Percentiles rank a stretch among this genome's conserved stretches.
These are phyloP conservation scores for Nanorana parkeri DNA, from an alignment of 2,113 vertebrate genomes.

Conservation along the genomic window DNA sequence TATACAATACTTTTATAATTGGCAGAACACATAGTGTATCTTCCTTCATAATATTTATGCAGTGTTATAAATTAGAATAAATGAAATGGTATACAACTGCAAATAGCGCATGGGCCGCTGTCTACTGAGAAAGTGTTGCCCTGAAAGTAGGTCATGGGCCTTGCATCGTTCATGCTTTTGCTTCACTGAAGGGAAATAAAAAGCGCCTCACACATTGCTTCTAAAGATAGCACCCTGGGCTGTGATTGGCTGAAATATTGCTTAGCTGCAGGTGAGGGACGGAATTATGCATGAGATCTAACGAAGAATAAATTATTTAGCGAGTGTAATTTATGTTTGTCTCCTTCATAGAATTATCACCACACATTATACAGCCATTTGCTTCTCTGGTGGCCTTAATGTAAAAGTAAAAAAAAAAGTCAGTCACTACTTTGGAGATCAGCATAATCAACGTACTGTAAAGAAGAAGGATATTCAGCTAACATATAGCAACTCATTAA, in stretches of 20 bases:
- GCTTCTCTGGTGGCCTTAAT: slow-evolving; percentile 11
- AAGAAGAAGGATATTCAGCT: too few relatives aligned
- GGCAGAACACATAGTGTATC: too few relatives aligned
- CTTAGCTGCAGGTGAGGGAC: slow-evolving; percentile 50
- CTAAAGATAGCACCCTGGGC: slow-evolving; percentile 49
- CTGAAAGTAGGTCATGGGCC: slow-evolving; percentile 46
- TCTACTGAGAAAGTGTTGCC: neutral
- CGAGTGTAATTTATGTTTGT: slow-evolving; percentile 44
- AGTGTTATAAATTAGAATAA: too few relatives aligned
- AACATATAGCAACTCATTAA: too few relatives aligned
- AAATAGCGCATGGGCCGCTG: neutral
- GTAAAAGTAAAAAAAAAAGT: neutral
- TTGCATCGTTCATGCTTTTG: slow-evolving; percentile 5
- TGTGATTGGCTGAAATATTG: slow-evolving; percentile 31
- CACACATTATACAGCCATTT: slow-evolving; percentile 10
- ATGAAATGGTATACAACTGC: too few relatives aligned
- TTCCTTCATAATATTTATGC: too few relatives aligned
- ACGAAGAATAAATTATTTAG: slow-evolving; percentile 56
- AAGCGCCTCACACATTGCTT: slow-evolving; percentile 43
- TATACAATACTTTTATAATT: too few relatives aligned
- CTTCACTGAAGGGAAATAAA: slow-evolving; percentile 13
- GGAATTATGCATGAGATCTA: slow-evolving; percentile 57
- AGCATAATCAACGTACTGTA: too few relatives aligned
- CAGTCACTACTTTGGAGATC: neutral
- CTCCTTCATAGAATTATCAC: neutral